Percentiles rank a stretch among this genome's conserved stretches.
phyloP scores from a whole-genome alignment of 2,113 vertebrate genomes.

The Loxodonta africana region DNA sequence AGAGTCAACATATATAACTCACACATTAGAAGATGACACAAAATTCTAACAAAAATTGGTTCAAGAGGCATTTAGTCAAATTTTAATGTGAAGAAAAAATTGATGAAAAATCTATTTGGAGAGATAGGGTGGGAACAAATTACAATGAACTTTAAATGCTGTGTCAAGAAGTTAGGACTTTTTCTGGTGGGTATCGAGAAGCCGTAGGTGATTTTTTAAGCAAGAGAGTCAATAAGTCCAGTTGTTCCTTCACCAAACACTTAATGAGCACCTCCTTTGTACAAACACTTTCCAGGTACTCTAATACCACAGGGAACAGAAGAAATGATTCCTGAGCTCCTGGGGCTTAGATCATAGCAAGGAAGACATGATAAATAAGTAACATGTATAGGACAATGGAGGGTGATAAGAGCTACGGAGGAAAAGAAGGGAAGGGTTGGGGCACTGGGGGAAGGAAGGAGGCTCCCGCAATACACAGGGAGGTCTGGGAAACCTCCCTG shows the following conservation, averaged over 20 bases:
- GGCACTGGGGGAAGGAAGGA: not conserved
- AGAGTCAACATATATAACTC: not conserved
- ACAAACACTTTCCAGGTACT: not conserved
- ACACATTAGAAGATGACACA: not conserved
- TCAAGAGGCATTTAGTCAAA: not conserved
- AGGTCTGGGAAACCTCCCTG: not conserved
- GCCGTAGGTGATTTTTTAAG: not conserved
- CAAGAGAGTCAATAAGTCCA: not conserved
- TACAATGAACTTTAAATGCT: slow-evolving; percentile 29
- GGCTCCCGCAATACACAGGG: not conserved
- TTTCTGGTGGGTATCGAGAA: not conserved
- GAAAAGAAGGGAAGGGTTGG: not conserved
- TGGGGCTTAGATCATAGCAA: not conserved
- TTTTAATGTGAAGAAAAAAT: not conserved
- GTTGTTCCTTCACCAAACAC: not conserved
- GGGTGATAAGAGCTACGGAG: not conserved
- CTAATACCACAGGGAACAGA: not conserved
- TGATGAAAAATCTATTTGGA: not conserved
- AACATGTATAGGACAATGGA: not conserved
- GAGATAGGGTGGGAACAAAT: not conserved
- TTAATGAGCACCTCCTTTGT: not conserved
- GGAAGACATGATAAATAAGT: not conserved
- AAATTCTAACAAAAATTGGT: slow-evolving; percentile 16
- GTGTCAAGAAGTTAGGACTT: not conserved
- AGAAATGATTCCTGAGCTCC: not conserved